Percentiles rank a stretch among this genome's conserved stretches.
phyloP scores from a whole-genome alignment of 1,140 invertebrate genomes.

The Drosophila tristis region DNA sequence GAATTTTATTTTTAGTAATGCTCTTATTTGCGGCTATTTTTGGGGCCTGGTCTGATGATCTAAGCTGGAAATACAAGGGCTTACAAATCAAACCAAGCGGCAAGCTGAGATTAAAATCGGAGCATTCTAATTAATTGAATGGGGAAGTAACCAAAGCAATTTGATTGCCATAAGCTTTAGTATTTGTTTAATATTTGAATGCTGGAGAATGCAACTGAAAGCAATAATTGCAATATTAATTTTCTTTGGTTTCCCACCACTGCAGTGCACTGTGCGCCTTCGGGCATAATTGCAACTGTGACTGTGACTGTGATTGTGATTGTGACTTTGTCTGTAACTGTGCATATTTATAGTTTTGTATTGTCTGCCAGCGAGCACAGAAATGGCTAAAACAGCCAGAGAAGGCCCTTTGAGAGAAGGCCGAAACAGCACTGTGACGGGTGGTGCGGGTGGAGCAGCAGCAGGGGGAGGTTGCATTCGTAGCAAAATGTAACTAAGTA shows the following conservation, averaged over 20 bases:
- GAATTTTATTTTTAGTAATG: too few relatives aligned
- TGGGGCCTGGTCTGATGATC: too few relatives aligned
- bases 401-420: conserved; percentile 22
- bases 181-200: too few relatives aligned
- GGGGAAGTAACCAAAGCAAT: too few relatives aligned
- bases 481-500: conserved; percentile 27
- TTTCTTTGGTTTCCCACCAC: not conserved
- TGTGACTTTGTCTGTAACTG: conserved; percentile 50
- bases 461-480: not conserved
- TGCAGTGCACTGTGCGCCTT: conserved; percentile 8
- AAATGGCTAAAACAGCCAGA: conserved; percentile 49
- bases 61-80: too few relatives aligned
- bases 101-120: too few relatives aligned
- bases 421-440: not conserved
- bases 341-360: conserved; percentile 78
- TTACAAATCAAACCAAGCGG: too few relatives aligned
- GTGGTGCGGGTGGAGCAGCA: conserved; percentile 1
- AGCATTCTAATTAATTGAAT: too few relatives aligned
- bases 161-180: too few relatives aligned
- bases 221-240: too few relatives aligned
- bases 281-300: conserved; percentile 15
- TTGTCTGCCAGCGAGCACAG: conserved; percentile 62
- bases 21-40: too few relatives aligned
- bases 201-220: too few relatives aligned
- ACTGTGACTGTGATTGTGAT: conserved; percentile 38